Conservation (phyloP, 1,140 invertebrate species). For the Hylaeus volcanicus region DNA sequence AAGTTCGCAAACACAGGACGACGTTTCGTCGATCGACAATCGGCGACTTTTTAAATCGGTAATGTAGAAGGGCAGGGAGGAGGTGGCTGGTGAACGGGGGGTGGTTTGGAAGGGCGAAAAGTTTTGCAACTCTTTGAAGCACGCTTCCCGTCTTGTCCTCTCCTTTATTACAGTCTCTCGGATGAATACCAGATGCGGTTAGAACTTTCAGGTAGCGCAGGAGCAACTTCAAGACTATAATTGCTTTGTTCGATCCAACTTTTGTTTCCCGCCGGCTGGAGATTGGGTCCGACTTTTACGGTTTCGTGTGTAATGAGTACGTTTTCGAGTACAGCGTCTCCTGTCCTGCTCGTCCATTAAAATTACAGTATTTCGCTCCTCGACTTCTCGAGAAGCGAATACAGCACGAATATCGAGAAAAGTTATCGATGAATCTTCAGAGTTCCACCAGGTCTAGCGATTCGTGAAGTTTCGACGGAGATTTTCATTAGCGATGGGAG, state of each 20-base stretch:
- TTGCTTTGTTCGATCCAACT: slow-evolving; percentile 68
- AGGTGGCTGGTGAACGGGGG: background rate
- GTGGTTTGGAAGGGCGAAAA: slow-evolving; percentile 32
- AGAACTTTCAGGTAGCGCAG: slow-evolving; percentile 64
- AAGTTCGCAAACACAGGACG: slow-evolving; percentile 39
- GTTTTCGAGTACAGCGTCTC: slow-evolving; percentile 43
- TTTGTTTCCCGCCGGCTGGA: slow-evolving; percentile 54
- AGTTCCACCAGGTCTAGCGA: no score
- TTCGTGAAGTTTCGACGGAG: no score
- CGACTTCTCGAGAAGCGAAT: background rate
- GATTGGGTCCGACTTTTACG: slow-evolving; percentile 54
- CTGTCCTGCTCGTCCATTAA: slow-evolving; percentile 26
- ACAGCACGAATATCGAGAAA: no score
- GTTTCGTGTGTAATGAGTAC: slow-evolving; percentile 49
- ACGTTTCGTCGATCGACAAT: slow-evolving; percentile 57
- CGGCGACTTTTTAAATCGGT: slow-evolving; percentile 62
- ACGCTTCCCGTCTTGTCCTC: slow-evolving; percentile 59
- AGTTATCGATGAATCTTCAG: no score
- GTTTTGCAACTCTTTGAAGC: slow-evolving; percentile 58
- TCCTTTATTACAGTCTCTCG: slow-evolving; percentile 67
- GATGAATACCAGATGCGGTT: slow-evolving; percentile 70
- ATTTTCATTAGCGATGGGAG: no score
- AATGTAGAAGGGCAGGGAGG: background rate
- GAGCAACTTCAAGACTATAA: slow-evolving; percentile 67
- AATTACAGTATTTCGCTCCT: slow-evolving; percentile 48